A percentile compares a stretch with the other conserved stretches of the same genome.
Evolutionary conservation across 2,113 vertebrate species (phyloP).

Genomic region (Diadophis punctatus): DNA sequence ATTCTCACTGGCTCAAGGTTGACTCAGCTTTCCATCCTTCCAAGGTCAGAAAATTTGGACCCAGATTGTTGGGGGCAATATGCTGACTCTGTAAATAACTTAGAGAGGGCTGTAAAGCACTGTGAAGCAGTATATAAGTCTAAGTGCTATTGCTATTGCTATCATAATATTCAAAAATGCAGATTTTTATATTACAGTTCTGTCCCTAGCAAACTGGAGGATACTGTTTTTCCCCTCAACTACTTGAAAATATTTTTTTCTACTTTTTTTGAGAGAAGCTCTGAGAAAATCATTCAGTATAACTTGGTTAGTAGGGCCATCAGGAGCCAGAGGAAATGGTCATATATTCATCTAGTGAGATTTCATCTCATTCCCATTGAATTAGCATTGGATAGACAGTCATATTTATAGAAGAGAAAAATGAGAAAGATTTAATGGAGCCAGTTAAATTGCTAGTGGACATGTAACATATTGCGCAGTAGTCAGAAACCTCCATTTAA

Average conservation of each 20-base stretch:
- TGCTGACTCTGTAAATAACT: background rate
- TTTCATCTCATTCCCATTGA: background rate
- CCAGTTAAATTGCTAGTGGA: background rate
- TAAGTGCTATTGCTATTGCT: background rate
- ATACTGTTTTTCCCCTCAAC: background rate
- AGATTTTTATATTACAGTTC: background rate
- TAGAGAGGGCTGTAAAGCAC: background rate
- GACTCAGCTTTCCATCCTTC: background rate
- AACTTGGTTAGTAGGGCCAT: background rate
- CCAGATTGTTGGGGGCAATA: background rate
- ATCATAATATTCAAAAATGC: background rate
- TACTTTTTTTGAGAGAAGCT: background rate
- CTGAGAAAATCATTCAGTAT: background rate
- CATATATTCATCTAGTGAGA: background rate
- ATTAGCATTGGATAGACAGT: background rate
- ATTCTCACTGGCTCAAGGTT: background rate
- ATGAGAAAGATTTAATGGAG: conserved; percentile 4
- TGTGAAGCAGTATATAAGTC: background rate
- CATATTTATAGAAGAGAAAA: background rate
- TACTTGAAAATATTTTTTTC: background rate
- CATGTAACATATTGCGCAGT: background rate
- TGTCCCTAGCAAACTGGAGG: background rate
- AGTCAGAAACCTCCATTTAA: conserved; percentile 6
- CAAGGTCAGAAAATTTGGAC: background rate
- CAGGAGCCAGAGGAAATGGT: background rate